Base-by-base conservation (phyloP, 1,140 invertebrate species). In the Ceratosolen solmsi region DNA sequence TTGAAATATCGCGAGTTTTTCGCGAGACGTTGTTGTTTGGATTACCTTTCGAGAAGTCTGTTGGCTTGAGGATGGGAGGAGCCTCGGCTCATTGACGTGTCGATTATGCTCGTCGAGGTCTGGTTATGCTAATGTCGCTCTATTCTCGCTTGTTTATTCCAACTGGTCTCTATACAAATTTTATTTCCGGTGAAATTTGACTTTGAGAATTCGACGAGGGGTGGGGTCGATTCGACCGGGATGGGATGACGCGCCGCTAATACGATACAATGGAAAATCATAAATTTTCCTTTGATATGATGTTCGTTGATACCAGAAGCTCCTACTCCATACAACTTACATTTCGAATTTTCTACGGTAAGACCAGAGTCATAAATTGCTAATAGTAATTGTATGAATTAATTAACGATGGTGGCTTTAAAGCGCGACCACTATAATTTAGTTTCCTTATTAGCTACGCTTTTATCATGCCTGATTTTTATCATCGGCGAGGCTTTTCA, bases 121-220 rank as follows among this genome's bases (percentile, higher is more conserved):
- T 68, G 36, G 36, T 68, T 68, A 68, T 68, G 63, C 33, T 68
- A 68, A 38, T 68, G 33, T 1, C 63, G 33, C 13, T 0, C 58
- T 13, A 38, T 65, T 65, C 2, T 65, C 20, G 27, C 13, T 13
- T 13, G 15, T 4, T 22, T 33, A 68, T 38, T 38, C 20, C 63
- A 2, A 38, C 20, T n/a, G 20, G 13, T 15, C 5, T n/a, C 17
- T 22, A 38, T 1, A 36, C 13, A n/a, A n/a, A 68, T 38, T 68
- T 68, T 38, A 36, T 68, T 68, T 68, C 33, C 33, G 36, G 33
- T n/a, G 20, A 38, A 68, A 68, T 68, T 38, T 38, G 17, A 68
- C 33, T 68, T 68, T 38, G 17, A 20, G 20, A 46, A n/a, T n/a
- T n/a, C n/a, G n/a, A n/a, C n/a, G n/a, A n/a, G n/a, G n/a, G n/a